Conservation (phyloP, 2,797 vertebrate genomes). For the Vespertilio murinus region DNA sequence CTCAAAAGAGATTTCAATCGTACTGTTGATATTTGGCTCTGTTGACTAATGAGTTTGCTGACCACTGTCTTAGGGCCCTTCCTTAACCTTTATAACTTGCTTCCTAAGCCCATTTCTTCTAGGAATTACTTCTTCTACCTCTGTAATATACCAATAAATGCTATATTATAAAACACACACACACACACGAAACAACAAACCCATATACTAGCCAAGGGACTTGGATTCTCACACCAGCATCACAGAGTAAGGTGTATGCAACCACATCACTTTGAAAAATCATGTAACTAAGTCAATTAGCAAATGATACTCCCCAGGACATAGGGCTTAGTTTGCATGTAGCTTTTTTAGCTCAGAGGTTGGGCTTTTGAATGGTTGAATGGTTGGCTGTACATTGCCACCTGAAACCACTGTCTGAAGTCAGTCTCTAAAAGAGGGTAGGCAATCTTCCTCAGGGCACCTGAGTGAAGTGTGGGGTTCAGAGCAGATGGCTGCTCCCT, state of each 20-base stretch:
- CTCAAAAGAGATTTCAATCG: no score
- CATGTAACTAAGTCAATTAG: not conserved
- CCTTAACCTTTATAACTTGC: no score
- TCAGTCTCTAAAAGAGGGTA: not conserved
- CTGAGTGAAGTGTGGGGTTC: not conserved
- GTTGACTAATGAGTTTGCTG: no score
- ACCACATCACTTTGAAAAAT: not conserved
- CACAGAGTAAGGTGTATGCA: not conserved
- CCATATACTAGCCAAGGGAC: not conserved
- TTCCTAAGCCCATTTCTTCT: no score
- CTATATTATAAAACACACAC: no score
- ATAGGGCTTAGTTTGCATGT: not conserved
- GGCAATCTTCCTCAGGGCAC: not conserved
- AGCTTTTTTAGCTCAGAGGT: not conserved
- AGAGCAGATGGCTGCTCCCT: not conserved
- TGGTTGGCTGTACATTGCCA: constrained; percentile 24
- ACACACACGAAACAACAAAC: no score
- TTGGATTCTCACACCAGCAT: not conserved
- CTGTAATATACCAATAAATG: no score
- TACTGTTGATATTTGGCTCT: no score
- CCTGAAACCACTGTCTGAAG: constrained; percentile 6
- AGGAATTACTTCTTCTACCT: no score
- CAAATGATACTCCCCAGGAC: not conserved
- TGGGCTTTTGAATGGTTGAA: not conserved
- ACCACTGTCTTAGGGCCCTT: no score